Evolutionary conservation across 2,888 invertebrate species (phyloP).

Genomic region (Athalia circularis): DNA sequence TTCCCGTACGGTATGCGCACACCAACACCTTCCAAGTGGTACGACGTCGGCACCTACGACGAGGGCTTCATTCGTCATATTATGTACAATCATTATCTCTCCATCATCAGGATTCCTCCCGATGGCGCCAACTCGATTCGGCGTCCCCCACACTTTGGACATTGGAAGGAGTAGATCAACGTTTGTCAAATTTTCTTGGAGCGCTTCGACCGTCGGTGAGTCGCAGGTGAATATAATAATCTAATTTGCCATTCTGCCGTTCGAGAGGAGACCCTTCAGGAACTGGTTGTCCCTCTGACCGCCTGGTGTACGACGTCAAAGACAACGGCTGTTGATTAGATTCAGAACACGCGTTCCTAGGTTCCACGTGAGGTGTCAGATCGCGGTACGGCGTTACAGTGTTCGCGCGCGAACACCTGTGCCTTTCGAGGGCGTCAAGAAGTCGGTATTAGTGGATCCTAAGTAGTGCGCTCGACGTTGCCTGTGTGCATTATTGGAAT

Average conservation of each 20-base stretch:
- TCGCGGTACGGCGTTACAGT: neutral
- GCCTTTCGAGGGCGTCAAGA: slow-evolving; percentile 17
- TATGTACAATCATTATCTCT: neutral
- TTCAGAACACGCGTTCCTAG: slow-evolving; percentile 45
- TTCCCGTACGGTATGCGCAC: slow-evolving; percentile 57
- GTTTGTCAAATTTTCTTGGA: neutral
- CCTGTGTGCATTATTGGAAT: neutral
- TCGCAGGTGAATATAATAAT: too few species aligned
- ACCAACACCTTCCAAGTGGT: neutral
- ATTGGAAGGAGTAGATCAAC: neutral
- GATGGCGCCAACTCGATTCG: too few species aligned
- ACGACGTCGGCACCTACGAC: neutral
- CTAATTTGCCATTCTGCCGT: too few species aligned
- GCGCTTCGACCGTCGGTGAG: too few species aligned
- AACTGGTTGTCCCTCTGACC: neutral
- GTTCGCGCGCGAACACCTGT: slow-evolving; percentile 43
- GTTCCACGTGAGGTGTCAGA: slow-evolving; percentile 46
- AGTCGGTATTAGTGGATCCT: neutral
- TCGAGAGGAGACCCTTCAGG: neutral
- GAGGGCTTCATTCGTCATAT: neutral
- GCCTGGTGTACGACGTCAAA: neutral
- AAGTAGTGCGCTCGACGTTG: neutral
- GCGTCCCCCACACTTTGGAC: neutral
- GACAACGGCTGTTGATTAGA: slow-evolving; percentile 31
- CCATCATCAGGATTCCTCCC: neutral